Evolutionary conservation across 2,797 vertebrate species (phyloP).

Genomic region (Ateles fusciceps): DNA sequence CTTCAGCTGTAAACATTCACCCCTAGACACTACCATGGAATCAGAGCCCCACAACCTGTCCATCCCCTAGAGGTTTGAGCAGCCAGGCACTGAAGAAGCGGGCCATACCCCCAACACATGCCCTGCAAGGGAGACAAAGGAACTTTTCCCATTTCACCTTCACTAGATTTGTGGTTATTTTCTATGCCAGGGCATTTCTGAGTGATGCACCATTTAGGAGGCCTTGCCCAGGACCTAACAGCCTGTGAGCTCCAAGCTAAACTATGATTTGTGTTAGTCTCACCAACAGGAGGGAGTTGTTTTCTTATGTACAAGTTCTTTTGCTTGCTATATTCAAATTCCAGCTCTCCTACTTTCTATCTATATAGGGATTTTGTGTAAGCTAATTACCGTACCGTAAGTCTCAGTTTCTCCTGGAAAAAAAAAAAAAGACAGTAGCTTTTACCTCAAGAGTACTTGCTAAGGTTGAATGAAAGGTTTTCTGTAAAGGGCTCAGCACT

Average conservation of each 20-base stretch:
- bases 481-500: not conserved
- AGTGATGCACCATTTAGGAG: not conserved
- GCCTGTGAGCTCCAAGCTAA: not conserved
- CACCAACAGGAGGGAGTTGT: not conserved
- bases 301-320: not conserved
- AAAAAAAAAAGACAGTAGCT: not conserved
- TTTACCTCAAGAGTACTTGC: not conserved
- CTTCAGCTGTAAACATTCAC: not conserved
- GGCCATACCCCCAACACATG: not conserved
- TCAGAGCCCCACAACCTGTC: not conserved
- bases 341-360: not conserved
- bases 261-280: not conserved
- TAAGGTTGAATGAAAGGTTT: not conserved
- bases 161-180: not conserved
- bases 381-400: not conserved
- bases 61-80: not conserved
- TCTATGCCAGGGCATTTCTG: not conserved
- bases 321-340: not conserved
- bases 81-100: not conserved
- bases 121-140: not conserved
- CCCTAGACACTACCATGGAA: not conserved
- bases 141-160: not conserved
- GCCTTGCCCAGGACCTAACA: not conserved
- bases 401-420: not conserved
- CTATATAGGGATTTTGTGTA: not conserved